Evolutionary conservation across 2,113 vertebrate genomes (phyloP).

Genomic region (Pithys albifrons): DNA sequence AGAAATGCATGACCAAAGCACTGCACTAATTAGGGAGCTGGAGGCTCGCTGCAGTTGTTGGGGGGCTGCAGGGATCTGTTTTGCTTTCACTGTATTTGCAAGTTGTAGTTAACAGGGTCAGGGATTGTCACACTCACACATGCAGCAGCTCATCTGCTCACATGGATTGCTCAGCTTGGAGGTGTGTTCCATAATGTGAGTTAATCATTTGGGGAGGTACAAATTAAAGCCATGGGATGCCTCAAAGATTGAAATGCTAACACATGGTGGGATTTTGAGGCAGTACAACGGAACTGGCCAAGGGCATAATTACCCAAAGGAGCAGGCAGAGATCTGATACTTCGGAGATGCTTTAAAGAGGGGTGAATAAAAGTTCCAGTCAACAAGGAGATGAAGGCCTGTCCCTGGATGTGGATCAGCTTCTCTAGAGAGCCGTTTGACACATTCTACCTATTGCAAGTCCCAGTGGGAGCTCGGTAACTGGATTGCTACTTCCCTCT

Average conservation of each 20-base stretch:
- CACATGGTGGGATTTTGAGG: background rate
- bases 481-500: background rate
- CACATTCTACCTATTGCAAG: background rate
- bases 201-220: background rate
- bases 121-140: background rate
- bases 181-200: background rate
- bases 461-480: background rate
- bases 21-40: background rate
- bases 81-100: background rate
- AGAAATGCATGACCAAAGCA: fast-evolving
- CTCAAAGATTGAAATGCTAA: background rate
- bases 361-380: background rate
- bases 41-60: background rate
- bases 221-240: background rate
- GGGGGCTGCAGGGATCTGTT: background rate
- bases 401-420: background rate
- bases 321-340: background rate
- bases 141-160: background rate
- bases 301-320: background rate
- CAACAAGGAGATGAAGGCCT: background rate
- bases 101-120: background rate
- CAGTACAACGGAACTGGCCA: background rate
- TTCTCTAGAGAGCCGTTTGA: background rate
- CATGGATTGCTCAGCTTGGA: background rate
- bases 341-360: background rate